Evolutionary conservation across 2,113 vertebrate species (phyloP).

Genomic region (Stegastes partitus): DNA sequence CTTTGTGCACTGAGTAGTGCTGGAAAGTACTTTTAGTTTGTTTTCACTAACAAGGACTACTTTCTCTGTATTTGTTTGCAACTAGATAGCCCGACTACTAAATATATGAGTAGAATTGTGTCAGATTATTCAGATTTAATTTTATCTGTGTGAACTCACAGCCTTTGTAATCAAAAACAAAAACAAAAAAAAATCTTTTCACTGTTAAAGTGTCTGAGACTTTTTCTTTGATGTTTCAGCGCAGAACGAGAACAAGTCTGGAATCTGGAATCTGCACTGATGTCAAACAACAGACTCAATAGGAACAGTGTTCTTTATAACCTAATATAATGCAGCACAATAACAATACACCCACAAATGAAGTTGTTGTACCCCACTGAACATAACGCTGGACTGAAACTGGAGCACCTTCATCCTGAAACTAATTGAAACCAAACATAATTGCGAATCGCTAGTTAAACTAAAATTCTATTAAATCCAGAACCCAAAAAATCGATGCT

Average conservation of each 20-base stretch:
- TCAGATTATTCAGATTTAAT: background rate
- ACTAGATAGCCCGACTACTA: background rate
- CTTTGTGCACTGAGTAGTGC: background rate
- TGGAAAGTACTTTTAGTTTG: background rate
- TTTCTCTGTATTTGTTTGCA: background rate
- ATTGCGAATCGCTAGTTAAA: background rate
- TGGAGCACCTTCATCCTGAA: background rate
- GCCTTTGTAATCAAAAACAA: slow-evolving; percentile 12
- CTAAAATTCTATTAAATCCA: background rate
- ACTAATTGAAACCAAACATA: background rate
- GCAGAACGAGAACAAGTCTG: background rate
- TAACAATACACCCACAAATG: background rate
- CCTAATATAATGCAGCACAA: background rate
- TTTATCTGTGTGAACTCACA: background rate
- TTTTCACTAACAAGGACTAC: background rate
- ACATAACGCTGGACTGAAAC: background rate
- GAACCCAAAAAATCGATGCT: background rate
- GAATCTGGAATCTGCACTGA: background rate
- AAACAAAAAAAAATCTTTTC: background rate
- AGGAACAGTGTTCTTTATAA: background rate
- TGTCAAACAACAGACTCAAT: background rate
- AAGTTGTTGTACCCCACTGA: background rate
- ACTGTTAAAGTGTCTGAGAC: background rate
- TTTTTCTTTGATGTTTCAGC: slow-evolving; percentile 1
- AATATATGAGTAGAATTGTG: background rate